phyloP scores from a whole-genome alignment of 1,140 invertebrate genomes.

The Tyrophagus putrescentiae region DNA sequence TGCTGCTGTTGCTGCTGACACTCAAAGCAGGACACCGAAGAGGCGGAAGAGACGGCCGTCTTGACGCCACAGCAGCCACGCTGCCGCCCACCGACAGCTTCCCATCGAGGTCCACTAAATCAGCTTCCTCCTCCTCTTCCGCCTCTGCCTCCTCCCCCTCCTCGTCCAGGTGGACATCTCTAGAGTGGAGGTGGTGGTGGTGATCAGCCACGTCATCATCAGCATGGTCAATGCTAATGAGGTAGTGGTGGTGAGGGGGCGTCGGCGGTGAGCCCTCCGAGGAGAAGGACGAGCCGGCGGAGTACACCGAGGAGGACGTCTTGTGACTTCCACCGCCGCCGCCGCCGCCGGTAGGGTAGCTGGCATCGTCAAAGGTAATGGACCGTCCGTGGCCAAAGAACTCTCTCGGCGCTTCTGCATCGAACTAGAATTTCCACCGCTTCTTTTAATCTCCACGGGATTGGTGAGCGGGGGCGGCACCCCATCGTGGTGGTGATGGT shows the following conservation, averaged over 20 bases:
- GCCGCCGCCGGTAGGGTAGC: not conserved
- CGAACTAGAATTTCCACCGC: not conserved
- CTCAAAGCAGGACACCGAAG: too few species aligned
- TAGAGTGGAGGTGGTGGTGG: not conserved
- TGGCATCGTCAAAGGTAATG: not conserved
- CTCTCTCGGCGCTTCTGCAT: not conserved
- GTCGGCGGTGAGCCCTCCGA: conserved; percentile 2
- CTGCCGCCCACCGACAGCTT: too few species aligned
- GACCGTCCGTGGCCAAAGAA: not conserved
- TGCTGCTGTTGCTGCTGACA: not conserved
- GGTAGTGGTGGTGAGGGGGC: not conserved
- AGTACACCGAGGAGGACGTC: conserved; percentile 1
- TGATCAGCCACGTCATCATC: not conserved
- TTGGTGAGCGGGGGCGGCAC: not conserved
- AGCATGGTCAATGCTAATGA: not conserved
- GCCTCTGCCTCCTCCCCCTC: too few species aligned
- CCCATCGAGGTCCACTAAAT: not conserved
- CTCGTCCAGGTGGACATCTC: too few species aligned
- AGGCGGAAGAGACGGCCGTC: not conserved
- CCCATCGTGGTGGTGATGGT: not conserved
- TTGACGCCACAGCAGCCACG: too few species aligned
- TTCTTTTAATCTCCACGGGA: not conserved
- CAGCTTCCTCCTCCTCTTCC: not conserved
- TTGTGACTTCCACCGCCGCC: not conserved
- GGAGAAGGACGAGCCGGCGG: conserved; percentile 8